phyloP scores from a whole-genome alignment of 2,113 vertebrate genomes.

The Neoarius graeffei region DNA sequence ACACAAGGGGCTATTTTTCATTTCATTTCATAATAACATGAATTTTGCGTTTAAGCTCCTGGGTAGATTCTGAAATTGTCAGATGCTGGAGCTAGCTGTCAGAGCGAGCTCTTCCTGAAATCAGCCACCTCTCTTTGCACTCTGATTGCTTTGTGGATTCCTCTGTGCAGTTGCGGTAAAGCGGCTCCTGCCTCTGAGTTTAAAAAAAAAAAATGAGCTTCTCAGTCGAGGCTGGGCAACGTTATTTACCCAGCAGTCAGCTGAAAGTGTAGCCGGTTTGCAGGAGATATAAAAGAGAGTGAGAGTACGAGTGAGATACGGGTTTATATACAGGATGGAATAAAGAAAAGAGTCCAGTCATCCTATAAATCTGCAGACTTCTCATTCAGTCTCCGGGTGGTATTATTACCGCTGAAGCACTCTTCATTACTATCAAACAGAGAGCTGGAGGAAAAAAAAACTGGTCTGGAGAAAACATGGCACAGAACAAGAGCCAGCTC shows the following conservation, averaged over 20 bases:
- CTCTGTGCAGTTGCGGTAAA: slow-evolving; percentile 25
- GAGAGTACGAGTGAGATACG: slow-evolving; percentile 9
- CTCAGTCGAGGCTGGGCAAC: slow-evolving; percentile 25
- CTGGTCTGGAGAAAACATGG: neutral
- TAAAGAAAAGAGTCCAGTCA: slow-evolving; percentile 36
- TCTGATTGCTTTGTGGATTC: slow-evolving; percentile 37
- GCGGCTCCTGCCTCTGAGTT: slow-evolving; percentile 22
- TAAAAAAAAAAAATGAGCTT: slow-evolving; percentile 18
- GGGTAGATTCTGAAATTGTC: slow-evolving; percentile 21
- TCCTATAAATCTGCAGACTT: slow-evolving; percentile 44
- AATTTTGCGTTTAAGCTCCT: neutral
- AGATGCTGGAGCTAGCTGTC: neutral
- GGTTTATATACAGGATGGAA: slow-evolving; percentile 15
- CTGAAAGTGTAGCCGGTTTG: slow-evolving; percentile 20
- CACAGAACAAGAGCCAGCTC: neutral
- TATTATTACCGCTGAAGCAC: slow-evolving; percentile 33
- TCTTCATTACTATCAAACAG: slow-evolving; percentile 36
- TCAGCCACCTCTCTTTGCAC: slow-evolving; percentile 30
- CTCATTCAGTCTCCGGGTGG: slow-evolving; percentile 37
- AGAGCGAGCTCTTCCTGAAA: slow-evolving; percentile 28
- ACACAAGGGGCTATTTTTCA: neutral
- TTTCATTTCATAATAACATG: slow-evolving; percentile 11
- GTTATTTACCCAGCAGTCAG: slow-evolving; percentile 51
- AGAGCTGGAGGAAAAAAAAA: neutral
- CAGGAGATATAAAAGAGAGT: slow-evolving; percentile 33